These are phyloP conservation scores for Nymphalis c-album DNA, from an alignment of 2,888 invertebrate genomes.

Conservation along the genomic window DNA sequence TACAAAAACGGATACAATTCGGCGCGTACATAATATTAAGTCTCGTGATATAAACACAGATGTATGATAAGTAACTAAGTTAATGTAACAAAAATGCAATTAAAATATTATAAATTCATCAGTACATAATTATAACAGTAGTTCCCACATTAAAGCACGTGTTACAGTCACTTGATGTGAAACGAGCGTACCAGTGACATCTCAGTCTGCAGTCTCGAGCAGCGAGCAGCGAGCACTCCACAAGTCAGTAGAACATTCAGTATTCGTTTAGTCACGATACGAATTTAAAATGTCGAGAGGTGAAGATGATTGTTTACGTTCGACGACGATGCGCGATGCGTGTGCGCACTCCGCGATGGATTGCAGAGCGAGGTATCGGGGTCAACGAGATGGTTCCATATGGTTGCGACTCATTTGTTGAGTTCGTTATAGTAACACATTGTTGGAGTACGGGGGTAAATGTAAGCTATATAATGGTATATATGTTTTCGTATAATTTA, in stretches of 20 bases:
- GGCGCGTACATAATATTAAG: no score
- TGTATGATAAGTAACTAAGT: no score
- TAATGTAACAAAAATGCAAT: no score
- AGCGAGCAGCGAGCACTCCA: neutral
- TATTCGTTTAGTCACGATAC: neutral
- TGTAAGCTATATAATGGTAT: no score
- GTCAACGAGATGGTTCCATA: neutral
- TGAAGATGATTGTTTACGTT: constrained; percentile 3
- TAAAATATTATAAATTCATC: no score
- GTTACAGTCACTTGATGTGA: neutral
- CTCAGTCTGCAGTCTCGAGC: no score
- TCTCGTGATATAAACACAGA: no score
- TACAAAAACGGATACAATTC: no score
- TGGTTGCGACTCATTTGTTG: neutral
- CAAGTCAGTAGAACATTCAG: neutral
- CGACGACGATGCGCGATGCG: neutral
- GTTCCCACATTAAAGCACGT: neutral
- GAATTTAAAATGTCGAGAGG: neutral
- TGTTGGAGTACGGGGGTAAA: no score
- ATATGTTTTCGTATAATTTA: no score
- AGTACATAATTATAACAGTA: no score
- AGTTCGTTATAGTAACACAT: neutral
- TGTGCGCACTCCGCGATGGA: neutral
- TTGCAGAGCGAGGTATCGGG: neutral
- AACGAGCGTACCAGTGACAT: neutral